Conservation (phyloP, 2,113 vertebrate genomes). For the Xerus inauris region DNA sequence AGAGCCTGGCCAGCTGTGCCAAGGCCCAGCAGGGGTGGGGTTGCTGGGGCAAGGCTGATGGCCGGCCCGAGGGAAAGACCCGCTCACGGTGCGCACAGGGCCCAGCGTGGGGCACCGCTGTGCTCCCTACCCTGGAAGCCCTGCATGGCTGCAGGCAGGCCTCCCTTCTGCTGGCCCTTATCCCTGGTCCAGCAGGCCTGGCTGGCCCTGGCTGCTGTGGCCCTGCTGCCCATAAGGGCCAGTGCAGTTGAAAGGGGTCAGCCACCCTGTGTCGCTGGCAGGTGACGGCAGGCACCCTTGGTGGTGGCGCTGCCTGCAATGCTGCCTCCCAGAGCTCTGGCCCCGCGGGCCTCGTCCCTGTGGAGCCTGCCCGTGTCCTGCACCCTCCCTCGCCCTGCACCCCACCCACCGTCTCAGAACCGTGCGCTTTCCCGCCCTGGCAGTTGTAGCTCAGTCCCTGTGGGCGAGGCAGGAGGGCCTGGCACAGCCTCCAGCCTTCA, state of each 20-base stretch:
- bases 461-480: not conserved
- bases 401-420: constrained; percentile 29
- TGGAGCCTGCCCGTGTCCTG: constrained; percentile 69
- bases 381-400: constrained; percentile 64
- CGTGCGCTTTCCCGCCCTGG: not conserved
- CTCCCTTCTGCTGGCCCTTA: too few species aligned
- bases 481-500: not conserved
- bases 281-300: not conserved
- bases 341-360: constrained; percentile 64
- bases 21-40: not conserved
- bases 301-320: constrained; percentile 61
- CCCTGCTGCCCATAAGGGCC: not conserved
- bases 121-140: not conserved
- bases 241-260: not conserved
- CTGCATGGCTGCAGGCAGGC: not conserved
- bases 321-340: constrained; percentile 85
- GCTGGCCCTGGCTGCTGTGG: too few species aligned
- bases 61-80: not conserved
- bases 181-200: not conserved
- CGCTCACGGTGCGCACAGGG: not conserved
- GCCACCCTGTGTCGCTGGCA: not conserved
- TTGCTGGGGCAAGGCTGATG: not conserved
- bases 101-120: not conserved
- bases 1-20: not conserved
- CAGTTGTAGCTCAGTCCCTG: not conserved